Evolutionary conservation across 2,888 invertebrate species (phyloP), one percentile per base, ranked within the genome.

Genomic region (Acanthosoma haemorrhoidale): DNA sequence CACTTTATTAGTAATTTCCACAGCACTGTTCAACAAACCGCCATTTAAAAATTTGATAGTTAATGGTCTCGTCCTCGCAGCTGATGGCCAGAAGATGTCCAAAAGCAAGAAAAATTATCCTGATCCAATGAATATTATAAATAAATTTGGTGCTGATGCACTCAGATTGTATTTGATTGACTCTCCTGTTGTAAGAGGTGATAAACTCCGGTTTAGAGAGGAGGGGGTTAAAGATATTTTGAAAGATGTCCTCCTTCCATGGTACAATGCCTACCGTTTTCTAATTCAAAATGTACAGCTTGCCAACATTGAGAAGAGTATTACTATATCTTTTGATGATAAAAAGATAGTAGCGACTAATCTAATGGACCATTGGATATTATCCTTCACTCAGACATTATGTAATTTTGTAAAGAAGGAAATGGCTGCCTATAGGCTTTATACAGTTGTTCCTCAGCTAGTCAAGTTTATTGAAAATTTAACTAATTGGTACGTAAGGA

Each of bases 61-160:
- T 16, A 98, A 96, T 80, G 99, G 99, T 1, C 84, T 99, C 70
- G 91, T 99, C 0, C 82, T 99, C 71, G 98, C 97, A n/a, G 80
- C 91, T 36, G 98, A 99, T 83, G 99, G 99, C 0, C 95, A 96
- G 79, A 99, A 99, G 81, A 99, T 99, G 99, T 97, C 97, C 0
- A 99, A 99, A 80, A 86, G 98, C 31, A 97, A 97, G 82, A 95
- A 97, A 80, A 99, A 99, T 80, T 99, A 96, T 80, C 99, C 99
- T 0, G 97, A 99, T 83, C 98, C 99, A 1, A 83, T 95, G 82
- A 89, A 92, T 76, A 80, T 97, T 15, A 89, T 95, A 0, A 81
- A 88, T 61, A 95, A 96, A 79, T 97, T 93, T 80, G 98, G 99
- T 1, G 97, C 98, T 0, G 99, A 99, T 83, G 97, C 99, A 16